Evolutionary conservation across 2,888 invertebrate species (phyloP).

Genomic region (Thelaira solivaga): DNA sequence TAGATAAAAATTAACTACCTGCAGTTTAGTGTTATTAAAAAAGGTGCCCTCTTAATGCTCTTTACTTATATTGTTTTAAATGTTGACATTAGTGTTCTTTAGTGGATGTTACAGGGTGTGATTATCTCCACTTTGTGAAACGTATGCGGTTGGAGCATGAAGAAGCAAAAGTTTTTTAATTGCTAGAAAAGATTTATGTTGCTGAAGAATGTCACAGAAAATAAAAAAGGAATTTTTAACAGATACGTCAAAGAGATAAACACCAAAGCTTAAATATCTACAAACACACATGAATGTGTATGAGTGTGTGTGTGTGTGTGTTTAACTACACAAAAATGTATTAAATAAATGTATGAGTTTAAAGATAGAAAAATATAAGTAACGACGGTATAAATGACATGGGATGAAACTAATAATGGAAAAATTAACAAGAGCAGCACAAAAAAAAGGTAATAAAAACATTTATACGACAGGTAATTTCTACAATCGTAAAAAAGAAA

Average conservation of each 20-base stretch:
- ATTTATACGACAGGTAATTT: constrained; percentile 48
- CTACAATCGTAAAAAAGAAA: constrained; percentile 3
- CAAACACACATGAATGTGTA: background rate
- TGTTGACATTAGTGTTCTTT: background rate
- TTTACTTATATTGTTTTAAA: too few relatives aligned
- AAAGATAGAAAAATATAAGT: constrained; percentile 22
- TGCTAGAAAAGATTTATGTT: constrained; percentile 59
- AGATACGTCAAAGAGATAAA: constrained; percentile 58
- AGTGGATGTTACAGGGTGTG: background rate
- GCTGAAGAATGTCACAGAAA: constrained; percentile 56
- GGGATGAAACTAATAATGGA: constrained; percentile 53
- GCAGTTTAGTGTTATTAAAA: too few relatives aligned
- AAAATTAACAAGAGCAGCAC: background rate
- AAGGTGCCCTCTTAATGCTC: too few relatives aligned
- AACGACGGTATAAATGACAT: constrained; percentile 43
- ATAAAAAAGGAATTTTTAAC: constrained; percentile 53
- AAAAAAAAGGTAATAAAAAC: constrained; percentile 37
- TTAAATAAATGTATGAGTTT: constrained; percentile 6
- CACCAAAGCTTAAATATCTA: constrained; percentile 23
- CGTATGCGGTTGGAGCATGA: constrained; percentile 7
- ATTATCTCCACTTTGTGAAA: background rate
- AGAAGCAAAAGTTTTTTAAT: constrained; percentile 52
- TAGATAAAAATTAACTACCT: too few relatives aligned
- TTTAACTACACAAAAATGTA: background rate
- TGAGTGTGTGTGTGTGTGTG: background rate